phyloP scores from a whole-genome alignment of 2,888 invertebrate genomes.

The Polydesmus complanatus region DNA sequence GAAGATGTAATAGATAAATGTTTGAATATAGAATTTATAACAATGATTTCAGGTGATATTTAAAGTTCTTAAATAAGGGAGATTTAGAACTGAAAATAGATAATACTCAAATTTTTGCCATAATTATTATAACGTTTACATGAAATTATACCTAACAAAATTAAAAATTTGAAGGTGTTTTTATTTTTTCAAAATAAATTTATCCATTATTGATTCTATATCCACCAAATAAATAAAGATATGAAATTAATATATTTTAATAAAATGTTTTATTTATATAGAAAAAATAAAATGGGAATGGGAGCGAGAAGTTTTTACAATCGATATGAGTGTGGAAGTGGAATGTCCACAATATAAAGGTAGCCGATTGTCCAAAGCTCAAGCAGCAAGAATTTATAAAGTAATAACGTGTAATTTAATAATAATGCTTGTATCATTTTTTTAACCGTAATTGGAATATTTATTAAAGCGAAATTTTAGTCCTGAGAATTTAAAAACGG shows the following conservation, averaged over 20 bases:
- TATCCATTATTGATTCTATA: too few species aligned
- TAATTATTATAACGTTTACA: too few species aligned
- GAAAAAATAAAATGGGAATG: neutral
- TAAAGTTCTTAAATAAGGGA: too few species aligned
- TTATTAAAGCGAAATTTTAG: neutral
- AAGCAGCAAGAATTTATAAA: neutral
- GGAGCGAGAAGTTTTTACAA: slow-evolving; percentile 1
- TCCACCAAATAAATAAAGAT: too few species aligned
- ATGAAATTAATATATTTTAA: too few species aligned
- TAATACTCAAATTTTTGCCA: too few species aligned
- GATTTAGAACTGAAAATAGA: too few species aligned
- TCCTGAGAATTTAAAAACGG: neutral
- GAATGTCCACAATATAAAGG: slow-evolving; percentile 6
- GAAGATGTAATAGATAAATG: neutral
- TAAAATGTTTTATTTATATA: too few species aligned
- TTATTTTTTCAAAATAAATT: too few species aligned
- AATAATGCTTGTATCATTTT: neutral
- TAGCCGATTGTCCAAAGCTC: neutral
- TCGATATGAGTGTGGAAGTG: slow-evolving; percentile 2
- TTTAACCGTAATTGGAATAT: neutral
- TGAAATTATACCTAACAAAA: too few species aligned
- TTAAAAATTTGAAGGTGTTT: too few species aligned
- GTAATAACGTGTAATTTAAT: neutral
- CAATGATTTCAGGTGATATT: neutral
- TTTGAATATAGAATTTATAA: neutral